Base-by-base conservation (phyloP, 2,797 vertebrate genomes). In the Melanotaenia nigrans region DNA sequence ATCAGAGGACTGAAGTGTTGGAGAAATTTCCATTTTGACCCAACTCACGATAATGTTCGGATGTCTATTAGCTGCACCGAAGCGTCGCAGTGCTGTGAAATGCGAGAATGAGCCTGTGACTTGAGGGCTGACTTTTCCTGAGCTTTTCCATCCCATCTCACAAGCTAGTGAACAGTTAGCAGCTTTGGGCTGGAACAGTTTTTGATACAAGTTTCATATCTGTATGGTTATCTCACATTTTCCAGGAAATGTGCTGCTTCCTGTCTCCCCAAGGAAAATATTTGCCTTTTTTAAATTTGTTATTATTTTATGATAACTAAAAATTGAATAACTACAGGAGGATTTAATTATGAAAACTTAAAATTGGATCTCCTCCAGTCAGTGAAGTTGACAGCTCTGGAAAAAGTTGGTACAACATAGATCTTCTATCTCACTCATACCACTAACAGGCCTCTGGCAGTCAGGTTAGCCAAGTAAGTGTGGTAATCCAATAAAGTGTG, bases 351-450 rank as follows among this genome's bases (percentile, higher is more conserved):
- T 28, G 53, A 28, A 55, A 28, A 30, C 12, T 13, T 6, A 22
- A 12, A 24, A 25, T 3, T 22, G 53, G 13, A 28, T 13, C 10
- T 54, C 53, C 53, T 14, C 5, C 53, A 55, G 25, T 16, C 2
- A 14, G 6, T 16, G 13, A 63, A 49, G 65, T 0, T 45, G 36
- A 71, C 61, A 67, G 68, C 33, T 47, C 61, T 18, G 24, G 42
- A 57, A 58, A n/a, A 56, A 61, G 38, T 35, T 12, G 1, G 18
- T 2, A 2, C 54, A 11, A 62, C 35, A 28, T 4, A 47, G 20
- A 47, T 62, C 62, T 57, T 61, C 77, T 70, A 66, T 79, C 67
- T 12, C 32, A 40, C 36, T 25, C 47, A 5, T 0, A 38, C 65
- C 72, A 56, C 45, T 0, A 1, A 61, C 49, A 45, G 55, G 66